Evolutionary conservation across 53 echinoderm and acorn worm genomes (phyloP).

Genomic region (Holothuria leucospilota): DNA sequence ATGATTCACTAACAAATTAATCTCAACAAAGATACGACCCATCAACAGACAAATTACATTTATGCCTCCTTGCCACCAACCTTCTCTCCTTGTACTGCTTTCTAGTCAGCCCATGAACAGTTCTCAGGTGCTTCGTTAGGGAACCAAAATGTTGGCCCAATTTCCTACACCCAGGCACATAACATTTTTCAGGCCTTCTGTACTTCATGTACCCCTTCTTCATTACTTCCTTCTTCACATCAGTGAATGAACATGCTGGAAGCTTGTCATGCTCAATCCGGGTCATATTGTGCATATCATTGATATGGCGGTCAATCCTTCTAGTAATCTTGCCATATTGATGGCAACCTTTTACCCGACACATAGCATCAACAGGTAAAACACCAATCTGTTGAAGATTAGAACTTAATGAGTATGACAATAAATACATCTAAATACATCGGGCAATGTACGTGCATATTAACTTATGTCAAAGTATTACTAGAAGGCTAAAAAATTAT

Average conservation of each 20-base stretch:
- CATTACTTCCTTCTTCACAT: background rate
- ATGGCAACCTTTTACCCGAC: background rate
- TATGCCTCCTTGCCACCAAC: no score
- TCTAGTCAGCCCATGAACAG: no score
- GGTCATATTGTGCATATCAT: background rate
- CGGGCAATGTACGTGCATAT: no score
- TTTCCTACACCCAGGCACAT: background rate
- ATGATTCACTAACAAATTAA: no score
- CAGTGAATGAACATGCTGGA: background rate
- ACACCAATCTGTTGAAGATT: background rate
- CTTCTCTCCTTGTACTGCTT: no score
- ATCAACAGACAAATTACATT: no score
- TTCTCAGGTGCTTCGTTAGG: background rate
- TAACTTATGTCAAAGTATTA: no score
- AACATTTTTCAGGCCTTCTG: background rate
- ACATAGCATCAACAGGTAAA: conserved; percentile 7
- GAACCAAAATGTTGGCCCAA: conserved; percentile 27
- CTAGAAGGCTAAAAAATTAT: no score
- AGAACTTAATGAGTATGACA: no score
- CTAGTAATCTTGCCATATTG: conserved; percentile 24
- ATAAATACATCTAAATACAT: no score
- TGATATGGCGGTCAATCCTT: conserved; percentile 13
- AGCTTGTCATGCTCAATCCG: background rate
- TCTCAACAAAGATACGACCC: no score
- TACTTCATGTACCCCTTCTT: conserved; percentile 12